Base-by-base conservation (phyloP, 2,888 invertebrate species). In the Drosophila sordidapex region DNA sequence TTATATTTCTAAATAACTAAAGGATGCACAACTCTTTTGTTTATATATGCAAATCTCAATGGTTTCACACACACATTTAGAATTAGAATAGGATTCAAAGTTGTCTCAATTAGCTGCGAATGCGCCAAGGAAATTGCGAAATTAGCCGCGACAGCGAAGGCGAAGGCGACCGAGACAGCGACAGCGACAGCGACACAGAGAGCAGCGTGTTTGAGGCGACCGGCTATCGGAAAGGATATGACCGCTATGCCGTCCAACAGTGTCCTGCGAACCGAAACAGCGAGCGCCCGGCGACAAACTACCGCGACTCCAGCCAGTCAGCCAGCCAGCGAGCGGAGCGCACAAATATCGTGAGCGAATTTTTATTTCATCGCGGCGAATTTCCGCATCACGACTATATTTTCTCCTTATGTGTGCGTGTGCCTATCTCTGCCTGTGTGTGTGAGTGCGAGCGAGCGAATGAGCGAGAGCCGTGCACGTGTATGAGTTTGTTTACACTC, bases 361-460 rank as follows among this genome's bases (percentile, higher is more conserved):
- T 87, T 88, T 90, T 83, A 91, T 90, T 90, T 90, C 85, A 84
- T 83, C 85, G 81, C 90, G 89, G 90, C 90, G 89, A 92, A 90
- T 90, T 79, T 87, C 84, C 79, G 84, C 80, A 87, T 82, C 78
- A 83, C 75, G 76, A 79, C 35, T 25, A 38, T 66, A 40, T 81
- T 79, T 82, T 83, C 82, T 83, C 76, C 72, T 79, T 63, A 43
- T 71, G 64, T 65, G 53, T 59, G 52, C 57, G 40, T 64, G 48
- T 54, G 38, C 56, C 60, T 51, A 52, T 36, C 36, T 59, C 51
- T 59, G 60, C 8, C 25, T 68, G 75, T 61, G 66, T 67, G 46
- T 46, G 62, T 74, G 49, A 61, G 51, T 48, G 76, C 60, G 68
- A 73, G 73, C 52, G 62, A 75, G 73, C 56, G 68, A 71, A 72